Evolutionary conservation across 2,797 vertebrate species (phyloP).

Genomic region (Paramormyrops hopkinsi): DNA sequence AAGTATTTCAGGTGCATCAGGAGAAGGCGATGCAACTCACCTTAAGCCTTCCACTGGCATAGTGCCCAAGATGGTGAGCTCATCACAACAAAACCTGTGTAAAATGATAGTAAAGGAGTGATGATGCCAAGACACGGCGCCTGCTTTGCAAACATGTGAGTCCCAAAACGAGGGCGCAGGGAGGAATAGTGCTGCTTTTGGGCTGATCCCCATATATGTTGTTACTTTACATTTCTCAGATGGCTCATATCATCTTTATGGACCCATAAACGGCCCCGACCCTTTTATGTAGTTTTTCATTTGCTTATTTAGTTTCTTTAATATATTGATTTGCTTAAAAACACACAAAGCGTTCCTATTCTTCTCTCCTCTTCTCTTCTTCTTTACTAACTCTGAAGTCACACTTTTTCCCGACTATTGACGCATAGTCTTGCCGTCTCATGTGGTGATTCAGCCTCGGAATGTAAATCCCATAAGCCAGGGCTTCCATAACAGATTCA

Average conservation of each 20-base stretch:
- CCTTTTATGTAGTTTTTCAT: background rate
- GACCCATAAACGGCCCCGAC: background rate
- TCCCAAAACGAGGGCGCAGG: background rate
- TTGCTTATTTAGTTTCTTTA: background rate
- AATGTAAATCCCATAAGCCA: background rate
- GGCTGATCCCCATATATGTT: background rate
- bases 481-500: background rate
- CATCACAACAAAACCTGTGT: background rate
- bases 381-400: background rate
- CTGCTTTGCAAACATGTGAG: too few species aligned
- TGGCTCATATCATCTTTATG: background rate
- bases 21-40: background rate
- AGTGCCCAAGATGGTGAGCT: background rate
- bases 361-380: background rate
- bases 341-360: background rate
- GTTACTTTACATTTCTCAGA: background rate
- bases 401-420: background rate
- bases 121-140: background rate
- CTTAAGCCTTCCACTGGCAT: background rate
- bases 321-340: background rate
- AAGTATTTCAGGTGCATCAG: background rate
- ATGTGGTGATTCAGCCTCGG: background rate
- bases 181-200: background rate
- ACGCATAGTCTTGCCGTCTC: background rate
- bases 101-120: background rate